Base-by-base conservation (phyloP, 2,113 vertebrate genomes). In the Sander lucioperca region DNA sequence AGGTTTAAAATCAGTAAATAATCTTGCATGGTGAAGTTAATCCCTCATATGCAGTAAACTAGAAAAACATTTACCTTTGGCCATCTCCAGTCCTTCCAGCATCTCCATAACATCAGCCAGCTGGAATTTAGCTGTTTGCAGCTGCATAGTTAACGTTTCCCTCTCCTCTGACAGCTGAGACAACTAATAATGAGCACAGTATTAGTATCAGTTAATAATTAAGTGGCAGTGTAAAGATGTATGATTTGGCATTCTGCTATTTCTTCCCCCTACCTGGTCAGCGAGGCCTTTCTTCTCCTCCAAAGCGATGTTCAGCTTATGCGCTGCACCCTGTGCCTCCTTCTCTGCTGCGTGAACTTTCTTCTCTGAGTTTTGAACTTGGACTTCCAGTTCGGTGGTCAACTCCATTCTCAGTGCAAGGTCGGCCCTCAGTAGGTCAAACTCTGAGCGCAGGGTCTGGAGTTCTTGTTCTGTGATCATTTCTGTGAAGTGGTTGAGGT, bases 381-480 rank as follows among this genome's bases (percentile, higher is more conserved):
- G 88, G 77, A 91, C 87, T 79, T 96, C 86, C 75, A 96, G 48
- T 54, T 96, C 94, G 6, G 62, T 77, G 77, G 82, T 95, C 68
- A 89, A 64, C 70, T 91, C 91, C 14, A 65, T 93, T 80, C 95
- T 96, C 11, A 79, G 84, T 36, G 75, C 69, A 9, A 96, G 82
- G 56, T 96, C 96, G 13, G 84, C 76, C 15, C 81, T 92, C 63
- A 95, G 92, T 4, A 91, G 77, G 63, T 90, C 79, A 13, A 95
- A 78, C 67, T 95, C 92, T 0, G 78, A 93, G 7, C 73, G 89
- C 71, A 96, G 89, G 0, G 85, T 83, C 76, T 93, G 82, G 25
- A 92, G 83, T 80, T 89, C 85, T 33, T 83, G 88, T 30, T 71
- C 74, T 66, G 88, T 79, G 57, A 87, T 57, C 1, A 51, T 83